Evolutionary conservation across 1,140 invertebrate species (phyloP).

Genomic region (Drosophila kepulauana): DNA sequence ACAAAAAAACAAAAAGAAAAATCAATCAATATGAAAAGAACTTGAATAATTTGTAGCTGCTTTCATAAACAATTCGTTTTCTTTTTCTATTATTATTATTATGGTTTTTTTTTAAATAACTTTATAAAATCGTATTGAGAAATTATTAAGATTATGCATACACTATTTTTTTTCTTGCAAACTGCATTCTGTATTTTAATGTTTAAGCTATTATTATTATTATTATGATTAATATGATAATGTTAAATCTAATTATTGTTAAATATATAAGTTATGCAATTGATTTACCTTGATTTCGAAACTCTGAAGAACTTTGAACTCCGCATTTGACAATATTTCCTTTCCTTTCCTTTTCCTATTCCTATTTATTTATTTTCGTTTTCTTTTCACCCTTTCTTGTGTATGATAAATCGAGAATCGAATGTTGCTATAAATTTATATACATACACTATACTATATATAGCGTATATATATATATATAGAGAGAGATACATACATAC

Average conservation of each 20-base stretch:
- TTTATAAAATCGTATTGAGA: constrained; percentile 35
- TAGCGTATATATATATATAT: constrained; percentile 24
- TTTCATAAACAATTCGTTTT: constrained; percentile 43
- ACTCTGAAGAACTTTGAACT: constrained; percentile 12
- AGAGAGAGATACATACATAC: too few relatives aligned
- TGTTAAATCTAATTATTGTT: constrained; percentile 65
- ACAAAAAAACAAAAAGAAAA: not conserved
- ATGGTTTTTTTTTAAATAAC: constrained; percentile 27
- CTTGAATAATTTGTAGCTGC: constrained; percentile 14
- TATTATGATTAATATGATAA: constrained; percentile 49
- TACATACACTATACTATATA: constrained; percentile 12
- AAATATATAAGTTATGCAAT: constrained; percentile 82
- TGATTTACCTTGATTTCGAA: constrained; percentile 34
- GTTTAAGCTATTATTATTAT: constrained; percentile 77
- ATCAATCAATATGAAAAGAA: not conserved
- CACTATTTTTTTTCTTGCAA: constrained; percentile 16
- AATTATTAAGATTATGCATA: constrained; percentile 16
- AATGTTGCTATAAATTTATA: constrained; percentile 44
- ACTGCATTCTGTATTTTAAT: constrained; percentile 78
- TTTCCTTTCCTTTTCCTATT: constrained; percentile 13
- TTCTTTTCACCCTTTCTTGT: constrained; percentile 3
- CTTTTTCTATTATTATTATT: constrained; percentile 27
- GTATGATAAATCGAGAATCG: constrained; percentile 27
- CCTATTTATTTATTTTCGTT: constrained; percentile 1
- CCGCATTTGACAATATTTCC: constrained; percentile 46